phyloP scores from a whole-genome alignment of 2,888 invertebrate genomes.

The Torymus auratus region DNA sequence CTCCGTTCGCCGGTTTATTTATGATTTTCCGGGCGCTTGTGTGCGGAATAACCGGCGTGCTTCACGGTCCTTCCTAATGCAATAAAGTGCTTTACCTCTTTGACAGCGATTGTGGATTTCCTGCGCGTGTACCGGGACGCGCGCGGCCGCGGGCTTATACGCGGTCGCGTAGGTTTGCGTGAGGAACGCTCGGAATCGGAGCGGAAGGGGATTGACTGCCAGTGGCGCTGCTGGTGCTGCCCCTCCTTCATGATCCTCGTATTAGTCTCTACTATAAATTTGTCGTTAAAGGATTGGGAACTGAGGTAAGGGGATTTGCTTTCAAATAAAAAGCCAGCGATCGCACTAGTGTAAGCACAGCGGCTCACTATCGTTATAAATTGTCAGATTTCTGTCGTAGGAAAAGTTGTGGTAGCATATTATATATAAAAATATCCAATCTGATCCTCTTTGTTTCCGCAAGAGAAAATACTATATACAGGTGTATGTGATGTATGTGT shows the following conservation, averaged over 20 bases:
- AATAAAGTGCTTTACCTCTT: slow-evolving; percentile 47
- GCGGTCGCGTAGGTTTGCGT: slow-evolving; percentile 11
- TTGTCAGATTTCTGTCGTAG: no score
- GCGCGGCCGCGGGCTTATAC: slow-evolving; percentile 20
- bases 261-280: slow-evolving; percentile 27
- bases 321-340: slow-evolving; percentile 8
- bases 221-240: neutral
- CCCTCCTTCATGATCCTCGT: slow-evolving; percentile 25
- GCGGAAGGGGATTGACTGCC: slow-evolving; percentile 25
- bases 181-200: slow-evolving; percentile 35
- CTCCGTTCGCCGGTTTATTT: slow-evolving; percentile 22
- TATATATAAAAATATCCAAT: no score
- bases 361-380: no score
- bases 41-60: neutral
- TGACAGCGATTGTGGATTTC: slow-evolving; percentile 47
- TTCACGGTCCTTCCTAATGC: slow-evolving; percentile 21
- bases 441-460: no score
- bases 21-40: slow-evolving; percentile 26
- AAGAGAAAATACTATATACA: no score
- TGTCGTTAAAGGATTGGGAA: slow-evolving; percentile 4
- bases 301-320: slow-evolving; percentile 3
- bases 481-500: no score
- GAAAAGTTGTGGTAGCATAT: no score
- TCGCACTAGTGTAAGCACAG: no score
- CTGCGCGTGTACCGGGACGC: neutral